Evolutionary conservation across 1,140 invertebrate species (phyloP), one percentile per base, ranked within the genome.

Genomic region (Musca domestica): DNA sequence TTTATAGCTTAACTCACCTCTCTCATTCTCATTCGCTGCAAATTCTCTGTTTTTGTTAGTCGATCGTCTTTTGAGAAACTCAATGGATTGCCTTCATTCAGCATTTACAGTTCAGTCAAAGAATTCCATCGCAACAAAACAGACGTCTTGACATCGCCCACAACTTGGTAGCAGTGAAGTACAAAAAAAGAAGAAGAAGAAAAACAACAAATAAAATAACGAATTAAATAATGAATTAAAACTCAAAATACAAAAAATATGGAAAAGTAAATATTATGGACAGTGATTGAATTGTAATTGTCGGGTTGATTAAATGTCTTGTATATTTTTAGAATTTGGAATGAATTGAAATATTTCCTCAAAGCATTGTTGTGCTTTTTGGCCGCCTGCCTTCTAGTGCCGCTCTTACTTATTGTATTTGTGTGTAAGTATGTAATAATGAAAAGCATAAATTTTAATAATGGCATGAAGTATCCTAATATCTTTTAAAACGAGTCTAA

Each of bases 401-500:
- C 78, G 30, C 7, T 78, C 22, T 52, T 80, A 46, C 51, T 80
- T 34, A 65, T 80, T 64, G 76, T 78, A 49, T 80, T 80, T 64
- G 49, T 80, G 12, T 80, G 78, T 80, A 77, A 80, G 77, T 80
- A 72, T 49, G n/a, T n/a, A n/a, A n/a, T n/a, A n/a, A 30, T 30
- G 27, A 30, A 30, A 30, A 3, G 27, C 3, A 30, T 30, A 30
- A 30, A n/a, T n/a, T n/a, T n/a, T n/a, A n/a, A n/a, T n/a, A n/a
- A n/a, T n/a, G n/a, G n/a, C n/a, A n/a, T n/a, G n/a, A n/a, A n/a
- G n/a, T n/a, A n/a, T n/a, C n/a, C n/a, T n/a, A n/a, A n/a, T n/a
- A n/a, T n/a, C n/a, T n/a, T n/a, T n/a, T n/a, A n/a, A n/a, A n/a
- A n/a, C n/a, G n/a, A n/a, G n/a, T n/a, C n/a, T n/a, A n/a, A n/a